Evolutionary conservation across 2,888 invertebrate species (phyloP).

Genomic region (Clunio marinus): DNA sequence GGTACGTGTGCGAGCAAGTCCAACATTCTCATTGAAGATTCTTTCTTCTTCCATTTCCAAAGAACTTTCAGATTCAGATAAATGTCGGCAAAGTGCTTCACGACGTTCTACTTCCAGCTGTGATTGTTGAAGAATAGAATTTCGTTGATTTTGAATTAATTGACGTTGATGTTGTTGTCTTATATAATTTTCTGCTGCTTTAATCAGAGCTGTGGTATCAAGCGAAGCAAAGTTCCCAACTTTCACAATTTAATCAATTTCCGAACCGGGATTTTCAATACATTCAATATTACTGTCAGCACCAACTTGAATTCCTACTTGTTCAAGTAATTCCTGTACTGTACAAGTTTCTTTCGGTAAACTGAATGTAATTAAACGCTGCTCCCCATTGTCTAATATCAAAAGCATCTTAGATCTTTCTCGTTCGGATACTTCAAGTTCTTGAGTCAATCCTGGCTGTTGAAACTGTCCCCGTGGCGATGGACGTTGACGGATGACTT

Average conservation of each 20-base stretch:
- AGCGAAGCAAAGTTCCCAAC: slow-evolving; percentile 52
- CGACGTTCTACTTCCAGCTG: slow-evolving; percentile 93
- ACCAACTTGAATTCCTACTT: slow-evolving; percentile 66
- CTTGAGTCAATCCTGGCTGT: slow-evolving; percentile 16
- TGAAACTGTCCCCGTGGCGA: slow-evolving; percentile 39
- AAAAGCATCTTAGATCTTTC: slow-evolving; percentile 77
- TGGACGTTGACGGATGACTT: slow-evolving; percentile 41
- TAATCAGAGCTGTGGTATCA: slow-evolving; percentile 33
- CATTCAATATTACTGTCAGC: slow-evolving; percentile 69
- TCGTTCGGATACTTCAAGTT: slow-evolving; percentile 51
- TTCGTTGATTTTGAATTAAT: slow-evolving; percentile 36
- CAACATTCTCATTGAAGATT: slow-evolving; percentile 81
- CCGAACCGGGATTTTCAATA: slow-evolving; percentile 67
- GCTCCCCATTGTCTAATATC: slow-evolving; percentile 70
- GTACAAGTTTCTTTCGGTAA: slow-evolving; percentile 77
- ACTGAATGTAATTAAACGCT: slow-evolving; percentile 76
- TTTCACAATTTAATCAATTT: slow-evolving; percentile 75
- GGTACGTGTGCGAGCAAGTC: slow-evolving; percentile 75
- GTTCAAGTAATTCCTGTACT: slow-evolving; percentile 74
- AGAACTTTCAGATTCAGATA: slow-evolving; percentile 95
- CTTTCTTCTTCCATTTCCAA: slow-evolving; percentile 94
- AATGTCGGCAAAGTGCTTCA: slow-evolving; percentile 89
- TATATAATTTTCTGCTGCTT: slow-evolving; percentile 41
- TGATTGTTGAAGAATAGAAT: slow-evolving; percentile 70
- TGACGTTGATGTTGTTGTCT: slow-evolving; percentile 44